Evolutionary conservation across 2,888 invertebrate species (phyloP).

Genomic region (Volucella inanis): DNA sequence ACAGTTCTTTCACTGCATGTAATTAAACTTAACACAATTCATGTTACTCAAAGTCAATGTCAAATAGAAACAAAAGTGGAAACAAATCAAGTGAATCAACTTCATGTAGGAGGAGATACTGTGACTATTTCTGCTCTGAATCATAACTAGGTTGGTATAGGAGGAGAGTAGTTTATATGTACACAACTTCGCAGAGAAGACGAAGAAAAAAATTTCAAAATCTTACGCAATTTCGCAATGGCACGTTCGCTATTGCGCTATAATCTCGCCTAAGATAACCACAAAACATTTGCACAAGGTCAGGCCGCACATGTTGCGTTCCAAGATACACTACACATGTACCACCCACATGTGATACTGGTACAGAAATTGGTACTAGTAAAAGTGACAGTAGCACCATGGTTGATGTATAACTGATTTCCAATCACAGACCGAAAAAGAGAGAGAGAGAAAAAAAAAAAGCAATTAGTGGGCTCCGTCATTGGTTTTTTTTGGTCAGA

Average conservation of each 20-base stretch:
- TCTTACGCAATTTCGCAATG: slow-evolving; percentile 48
- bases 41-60: slow-evolving; percentile 64
- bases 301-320: slow-evolving; percentile 37
- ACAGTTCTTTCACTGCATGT: slow-evolving; percentile 1
- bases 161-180: slow-evolving; percentile 43
- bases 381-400: slow-evolving; percentile 3
- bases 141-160: slow-evolving; percentile 48
- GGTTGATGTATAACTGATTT: slow-evolving; percentile 50
- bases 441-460: not conserved
- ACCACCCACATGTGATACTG: slow-evolving; percentile 11
- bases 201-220: slow-evolving; percentile 34
- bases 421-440: slow-evolving; percentile 27
- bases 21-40: slow-evolving; percentile 49
- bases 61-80: slow-evolving; percentile 42
- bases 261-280: slow-evolving; percentile 35
- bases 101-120: slow-evolving; percentile 40
- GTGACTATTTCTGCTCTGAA: slow-evolving; percentile 44
- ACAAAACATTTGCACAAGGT: slow-evolving; percentile 44
- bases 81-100: slow-evolving; percentile 19
- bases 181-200: not conserved
- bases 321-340: slow-evolving; percentile 4
- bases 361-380: not conserved
- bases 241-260: slow-evolving; percentile 68
- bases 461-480: slow-evolving; percentile 32
- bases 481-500: slow-evolving; percentile 54